Evolutionary conservation across 1,140 invertebrate species (phyloP).

Genomic region (Saccostrea echinata): DNA sequence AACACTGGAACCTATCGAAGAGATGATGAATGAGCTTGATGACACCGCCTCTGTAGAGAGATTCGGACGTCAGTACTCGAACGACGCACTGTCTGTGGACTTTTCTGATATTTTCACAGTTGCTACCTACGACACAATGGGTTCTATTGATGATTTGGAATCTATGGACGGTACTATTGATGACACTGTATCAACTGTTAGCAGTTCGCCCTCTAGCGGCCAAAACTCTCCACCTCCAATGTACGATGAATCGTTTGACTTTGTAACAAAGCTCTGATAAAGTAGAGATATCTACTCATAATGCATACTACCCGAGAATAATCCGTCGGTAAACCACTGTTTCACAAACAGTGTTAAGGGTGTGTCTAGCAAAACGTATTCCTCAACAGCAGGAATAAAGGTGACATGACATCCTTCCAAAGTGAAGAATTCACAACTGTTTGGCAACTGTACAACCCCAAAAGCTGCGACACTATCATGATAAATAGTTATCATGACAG

Average conservation of each 20-base stretch:
- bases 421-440: too few species aligned
- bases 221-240: constrained; percentile 23
- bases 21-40: constrained; percentile 1
- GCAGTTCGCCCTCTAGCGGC: constrained; percentile 32
- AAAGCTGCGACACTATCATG: neutral
- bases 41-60: constrained; percentile 18
- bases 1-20: neutral
- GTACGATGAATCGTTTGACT: constrained; percentile 41
- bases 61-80: neutral
- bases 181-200: constrained; percentile 18
- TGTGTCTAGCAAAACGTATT: neutral
- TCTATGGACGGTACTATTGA: constrained; percentile 30
- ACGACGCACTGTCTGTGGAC: constrained; percentile 5
- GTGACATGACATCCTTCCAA: neutral
- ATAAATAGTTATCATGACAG: neutral
- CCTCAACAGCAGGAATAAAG: neutral
- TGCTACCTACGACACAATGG: constrained; percentile 38
- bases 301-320: too few species aligned
- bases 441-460: neutral
- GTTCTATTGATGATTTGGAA: constrained; percentile 40
- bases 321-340: too few species aligned
- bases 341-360: neutral
- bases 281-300: neutral
- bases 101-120: constrained; percentile 46
- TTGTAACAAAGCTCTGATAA: neutral